Percentiles rank a stretch among this genome's conserved stretches.
Conservation (phyloP, 23 tunicate species). For the Corella eumyota region DNA sequence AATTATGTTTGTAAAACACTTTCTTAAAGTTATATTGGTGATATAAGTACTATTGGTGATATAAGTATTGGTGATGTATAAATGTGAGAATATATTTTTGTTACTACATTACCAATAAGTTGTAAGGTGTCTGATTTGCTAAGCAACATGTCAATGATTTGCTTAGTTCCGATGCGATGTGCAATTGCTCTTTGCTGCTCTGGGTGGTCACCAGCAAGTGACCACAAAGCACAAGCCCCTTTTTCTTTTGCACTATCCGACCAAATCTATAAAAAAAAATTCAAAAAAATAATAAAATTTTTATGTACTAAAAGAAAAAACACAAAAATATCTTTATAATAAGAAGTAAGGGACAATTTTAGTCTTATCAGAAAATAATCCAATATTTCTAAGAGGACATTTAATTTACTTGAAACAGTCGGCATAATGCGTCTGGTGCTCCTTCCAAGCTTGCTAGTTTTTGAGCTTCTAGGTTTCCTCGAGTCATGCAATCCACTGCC, state of each 20-base stretch:
- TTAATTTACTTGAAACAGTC: conserved; percentile 54
- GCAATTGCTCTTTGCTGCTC: conserved; percentile 66
- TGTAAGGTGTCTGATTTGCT: conserved; percentile 68
- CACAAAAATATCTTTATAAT: too few species aligned
- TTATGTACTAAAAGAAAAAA: too few species aligned
- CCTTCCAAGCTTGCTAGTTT: conserved; percentile 19
- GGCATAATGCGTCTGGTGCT: conserved; percentile 67
- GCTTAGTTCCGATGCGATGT: conserved; percentile 35
- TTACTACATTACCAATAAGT: conserved; percentile 53
- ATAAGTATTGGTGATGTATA: too few species aligned
- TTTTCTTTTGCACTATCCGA: conserved; percentile 49
- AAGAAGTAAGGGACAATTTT: too few species aligned
- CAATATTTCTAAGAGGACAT: too few species aligned
- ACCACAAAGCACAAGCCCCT: conserved; percentile 79
- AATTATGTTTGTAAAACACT: too few species aligned
- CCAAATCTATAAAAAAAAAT: conserved; percentile 34
- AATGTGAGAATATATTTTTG: too few species aligned
- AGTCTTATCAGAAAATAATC: too few species aligned
- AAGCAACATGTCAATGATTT: conserved; percentile 61
- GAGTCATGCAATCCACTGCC: conserved; percentile 47
- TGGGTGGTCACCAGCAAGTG: conserved; percentile 69
- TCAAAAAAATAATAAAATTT: not conserved
- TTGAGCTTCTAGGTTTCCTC: conserved; percentile 38
- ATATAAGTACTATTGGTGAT: too few species aligned
- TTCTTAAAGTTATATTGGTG: too few species aligned